phyloP scores from a whole-genome alignment of 23 tunicate genomes.

The Ascidia mentula region DNA sequence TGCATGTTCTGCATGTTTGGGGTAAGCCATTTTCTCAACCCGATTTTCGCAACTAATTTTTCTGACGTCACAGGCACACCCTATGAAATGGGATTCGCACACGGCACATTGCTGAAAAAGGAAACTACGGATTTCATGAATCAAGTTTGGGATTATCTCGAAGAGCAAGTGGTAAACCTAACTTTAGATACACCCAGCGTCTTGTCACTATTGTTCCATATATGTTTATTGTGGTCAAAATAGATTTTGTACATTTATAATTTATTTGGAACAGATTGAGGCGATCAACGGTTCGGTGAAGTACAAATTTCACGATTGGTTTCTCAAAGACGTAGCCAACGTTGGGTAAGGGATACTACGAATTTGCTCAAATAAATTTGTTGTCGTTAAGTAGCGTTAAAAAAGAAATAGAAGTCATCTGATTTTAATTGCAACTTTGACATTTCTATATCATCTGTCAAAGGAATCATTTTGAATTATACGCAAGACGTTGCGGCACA shows the following conservation, averaged over 20 bases:
- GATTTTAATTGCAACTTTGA: too few relatives aligned
- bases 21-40: slow-evolving; percentile 33
- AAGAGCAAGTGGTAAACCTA: slow-evolving; percentile 89
- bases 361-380: background rate
- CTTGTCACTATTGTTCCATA: too few relatives aligned
- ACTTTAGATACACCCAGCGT: background rate
- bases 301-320: slow-evolving; percentile 70
- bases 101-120: slow-evolving; percentile 73
- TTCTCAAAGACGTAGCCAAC: slow-evolving; percentile 77
- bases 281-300: slow-evolving; percentile 67
- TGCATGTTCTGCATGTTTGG: slow-evolving; percentile 80
- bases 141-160: slow-evolving; percentile 73
- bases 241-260: too few relatives aligned
- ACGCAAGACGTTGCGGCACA: too few relatives aligned
- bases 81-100: slow-evolving; percentile 95
- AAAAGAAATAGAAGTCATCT: too few relatives aligned
- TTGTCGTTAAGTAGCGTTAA: background rate
- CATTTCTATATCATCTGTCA: too few relatives aligned
- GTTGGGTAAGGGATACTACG: slow-evolving; percentile 43
- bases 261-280: slow-evolving; percentile 36
- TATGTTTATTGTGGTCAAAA: too few relatives aligned
- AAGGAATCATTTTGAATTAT: too few relatives aligned
- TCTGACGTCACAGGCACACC: slow-evolving; percentile 60
- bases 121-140: slow-evolving; percentile 66
- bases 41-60: background rate